Evolutionary conservation across 2,888 invertebrate species (phyloP).

Genomic region (Volucella zonaria): DNA sequence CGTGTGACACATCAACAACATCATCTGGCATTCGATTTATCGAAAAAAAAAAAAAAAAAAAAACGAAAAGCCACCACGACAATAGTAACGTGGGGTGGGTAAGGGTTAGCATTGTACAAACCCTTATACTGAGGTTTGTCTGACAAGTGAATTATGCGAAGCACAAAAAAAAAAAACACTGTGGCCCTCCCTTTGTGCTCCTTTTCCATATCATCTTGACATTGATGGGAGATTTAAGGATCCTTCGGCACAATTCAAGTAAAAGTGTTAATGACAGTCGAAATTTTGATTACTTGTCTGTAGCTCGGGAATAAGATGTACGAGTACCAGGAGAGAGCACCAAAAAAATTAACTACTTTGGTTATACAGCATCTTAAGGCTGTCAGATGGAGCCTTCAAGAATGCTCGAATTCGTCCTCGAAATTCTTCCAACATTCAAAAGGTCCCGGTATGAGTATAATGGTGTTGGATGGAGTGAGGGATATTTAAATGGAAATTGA

Average conservation of each 20-base stretch:
- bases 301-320: background rate
- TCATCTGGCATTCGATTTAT: conserved; percentile 65
- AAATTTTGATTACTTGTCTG: conserved; percentile 31
- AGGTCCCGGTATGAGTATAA: background rate
- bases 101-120: background rate
- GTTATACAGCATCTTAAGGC: background rate
- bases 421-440: background rate
- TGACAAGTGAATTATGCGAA: conserved; percentile 40
- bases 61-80: background rate
- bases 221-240: conserved; percentile 45
- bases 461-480: background rate
- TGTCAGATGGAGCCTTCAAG: background rate
- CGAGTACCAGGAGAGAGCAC: background rate
- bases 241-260: conserved; percentile 12
- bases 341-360: background rate
- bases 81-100: background rate
- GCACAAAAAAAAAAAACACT: background rate
- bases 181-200: background rate
- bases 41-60: conserved; percentile 27
- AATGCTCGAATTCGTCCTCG: too few relatives aligned
- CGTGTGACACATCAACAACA: conserved; percentile 58
- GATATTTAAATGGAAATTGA: conserved; percentile 14
- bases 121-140: background rate
- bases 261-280: conserved; percentile 43
- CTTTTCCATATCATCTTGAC: conserved; percentile 14